Conservation (phyloP, 2,888 invertebrate genomes). For the Augiades crinisus region DNA sequence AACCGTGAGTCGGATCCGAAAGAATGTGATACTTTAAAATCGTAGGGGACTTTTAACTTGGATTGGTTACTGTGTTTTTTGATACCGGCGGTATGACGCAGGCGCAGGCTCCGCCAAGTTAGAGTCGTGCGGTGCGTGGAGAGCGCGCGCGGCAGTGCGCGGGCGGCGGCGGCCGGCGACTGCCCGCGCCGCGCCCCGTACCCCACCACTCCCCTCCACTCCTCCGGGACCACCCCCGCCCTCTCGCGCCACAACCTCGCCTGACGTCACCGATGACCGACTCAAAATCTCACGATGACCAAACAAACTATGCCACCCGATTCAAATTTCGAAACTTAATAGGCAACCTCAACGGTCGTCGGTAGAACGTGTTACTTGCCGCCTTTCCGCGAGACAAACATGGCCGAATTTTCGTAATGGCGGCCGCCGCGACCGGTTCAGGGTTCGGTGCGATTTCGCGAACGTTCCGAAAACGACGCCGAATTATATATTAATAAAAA, state of each 20-base stretch:
- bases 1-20: not conserved
- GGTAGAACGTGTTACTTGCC: conserved; percentile 45
- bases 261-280: conserved; percentile 56
- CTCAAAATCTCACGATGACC: conserved; percentile 38
- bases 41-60: too few relatives aligned
- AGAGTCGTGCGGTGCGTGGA: conserved; percentile 59
- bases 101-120: conserved; percentile 40
- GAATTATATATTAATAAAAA: conserved; percentile 46
- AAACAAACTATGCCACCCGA: conserved; percentile 34
- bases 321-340: conserved; percentile 37
- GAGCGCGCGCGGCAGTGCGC: conserved; percentile 54
- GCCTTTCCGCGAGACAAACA: conserved; percentile 67
- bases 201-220: conserved; percentile 49
- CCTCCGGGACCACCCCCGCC: conserved; percentile 49
- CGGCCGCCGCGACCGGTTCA: conserved; percentile 60
- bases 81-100: conserved; percentile 34
- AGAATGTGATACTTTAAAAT: too few relatives aligned
- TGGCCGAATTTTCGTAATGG: conserved; percentile 74
- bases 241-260: conserved; percentile 46
- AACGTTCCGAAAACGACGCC: conserved; percentile 43
- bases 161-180: conserved; percentile 55
- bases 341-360: conserved; percentile 41
- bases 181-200: conserved; percentile 62
- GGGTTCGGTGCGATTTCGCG: conserved; percentile 53
- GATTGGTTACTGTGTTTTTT: conserved; percentile 29